Evolutionary conservation across 1,140 invertebrate species (phyloP).

Genomic region (Tetranychus cinnabarinus): DNA sequence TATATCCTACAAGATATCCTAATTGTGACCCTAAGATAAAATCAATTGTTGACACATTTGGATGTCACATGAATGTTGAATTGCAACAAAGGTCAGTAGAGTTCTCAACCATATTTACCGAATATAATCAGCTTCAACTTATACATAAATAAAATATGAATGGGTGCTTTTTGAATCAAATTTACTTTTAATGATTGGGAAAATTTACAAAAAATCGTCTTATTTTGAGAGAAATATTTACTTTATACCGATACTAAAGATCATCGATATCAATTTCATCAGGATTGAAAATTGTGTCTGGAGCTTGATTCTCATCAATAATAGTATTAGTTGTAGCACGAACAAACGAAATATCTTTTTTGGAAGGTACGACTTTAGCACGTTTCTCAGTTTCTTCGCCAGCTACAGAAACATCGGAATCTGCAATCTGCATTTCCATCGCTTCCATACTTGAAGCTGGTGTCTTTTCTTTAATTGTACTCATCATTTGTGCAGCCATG

Average conservation of each 20-base stretch:
- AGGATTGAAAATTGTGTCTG: constrained; percentile 52
- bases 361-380: background rate
- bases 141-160: constrained; percentile 6
- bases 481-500: constrained; percentile 92
- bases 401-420: background rate
- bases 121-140: constrained; percentile 42
- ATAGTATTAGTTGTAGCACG: constrained; percentile 13
- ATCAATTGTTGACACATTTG: constrained; percentile 67
- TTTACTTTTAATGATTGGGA: no score
- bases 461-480: constrained; percentile 28
- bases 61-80: constrained; percentile 79
- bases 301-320: constrained; percentile 33
- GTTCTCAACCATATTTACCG: constrained; percentile 69
- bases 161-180: no score
- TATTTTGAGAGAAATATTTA: no score
- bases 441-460: background rate
- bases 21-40: constrained; percentile 38
- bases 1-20: constrained; percentile 33
- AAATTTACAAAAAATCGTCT: no score
- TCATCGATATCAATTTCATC: constrained; percentile 64
- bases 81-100: constrained; percentile 89
- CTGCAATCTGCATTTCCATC: background rate
- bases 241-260: no score
- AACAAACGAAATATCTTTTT: constrained; percentile 21
- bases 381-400: background rate